phyloP scores from a whole-genome alignment of 2,797 vertebrate genomes.

The Botia kubotai region DNA sequence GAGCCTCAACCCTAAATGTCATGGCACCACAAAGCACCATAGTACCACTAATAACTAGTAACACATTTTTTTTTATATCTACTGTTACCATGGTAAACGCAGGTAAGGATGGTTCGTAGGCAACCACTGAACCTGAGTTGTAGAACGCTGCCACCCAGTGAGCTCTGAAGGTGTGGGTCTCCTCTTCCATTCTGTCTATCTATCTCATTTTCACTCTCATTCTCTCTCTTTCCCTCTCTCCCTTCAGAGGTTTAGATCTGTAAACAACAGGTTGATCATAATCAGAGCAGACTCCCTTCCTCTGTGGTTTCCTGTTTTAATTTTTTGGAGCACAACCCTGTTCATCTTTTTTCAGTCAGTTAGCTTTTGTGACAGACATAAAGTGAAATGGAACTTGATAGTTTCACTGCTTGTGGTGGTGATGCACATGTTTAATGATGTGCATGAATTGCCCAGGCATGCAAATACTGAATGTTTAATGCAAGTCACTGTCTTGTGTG shows the following conservation, averaged over 20 bases:
- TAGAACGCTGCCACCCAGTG: background rate
- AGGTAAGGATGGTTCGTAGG: background rate
- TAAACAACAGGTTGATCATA: conserved; percentile 14
- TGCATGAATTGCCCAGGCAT: background rate
- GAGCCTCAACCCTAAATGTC: too few species aligned
- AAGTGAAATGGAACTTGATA: background rate
- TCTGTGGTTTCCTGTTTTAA: conserved; percentile 11
- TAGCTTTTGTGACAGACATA: background rate
- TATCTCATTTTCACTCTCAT: too few species aligned
- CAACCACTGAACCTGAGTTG: background rate
- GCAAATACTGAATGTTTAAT: background rate
- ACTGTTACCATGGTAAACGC: background rate
- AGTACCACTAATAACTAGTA: background rate
- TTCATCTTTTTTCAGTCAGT: background rate
- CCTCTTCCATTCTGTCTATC: too few species aligned
- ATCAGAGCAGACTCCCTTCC: conserved; percentile 17
- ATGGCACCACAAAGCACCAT: too few species aligned
- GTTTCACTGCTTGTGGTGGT: background rate
- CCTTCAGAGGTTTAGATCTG: background rate
- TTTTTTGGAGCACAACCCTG: background rate
- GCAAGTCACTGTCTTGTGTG: background rate
- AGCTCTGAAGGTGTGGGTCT: background rate
- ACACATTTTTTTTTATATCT: background rate
- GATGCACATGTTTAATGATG: background rate
- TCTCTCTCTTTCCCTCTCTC: background rate